These are phyloP conservation scores for Paracyprichromis sp. DNA, from an alignment of 2,113 vertebrate genomes.

Conservation along the genomic window DNA sequence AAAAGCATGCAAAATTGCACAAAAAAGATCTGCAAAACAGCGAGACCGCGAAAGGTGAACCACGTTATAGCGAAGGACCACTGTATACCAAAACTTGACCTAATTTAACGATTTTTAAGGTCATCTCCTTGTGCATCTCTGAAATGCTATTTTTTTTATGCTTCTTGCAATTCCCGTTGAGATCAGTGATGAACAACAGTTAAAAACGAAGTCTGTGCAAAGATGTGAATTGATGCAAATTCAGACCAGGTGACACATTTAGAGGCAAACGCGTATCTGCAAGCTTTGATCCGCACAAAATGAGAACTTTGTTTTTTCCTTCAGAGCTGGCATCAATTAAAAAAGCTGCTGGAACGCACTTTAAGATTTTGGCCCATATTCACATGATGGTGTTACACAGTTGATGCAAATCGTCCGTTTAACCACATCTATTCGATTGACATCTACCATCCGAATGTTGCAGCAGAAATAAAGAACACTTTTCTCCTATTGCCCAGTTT, in stretches of 20 bases:
- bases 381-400: not conserved
- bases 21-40: not conserved
- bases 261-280: rapidly evolving
- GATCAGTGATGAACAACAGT: rapidly evolving
- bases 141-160: not conserved
- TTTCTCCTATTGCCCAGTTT: not conserved
- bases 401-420: not conserved
- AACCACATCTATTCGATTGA: not conserved
- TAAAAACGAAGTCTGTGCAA: not conserved
- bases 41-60: rapidly evolving
- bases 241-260: not conserved
- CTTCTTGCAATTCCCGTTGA: rapidly evolving
- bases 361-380: not conserved
- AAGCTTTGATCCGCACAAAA: not conserved
- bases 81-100: not conserved
- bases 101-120: not conserved
- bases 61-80: rapidly evolving
- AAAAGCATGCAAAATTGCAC: not conserved
- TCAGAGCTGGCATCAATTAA: not conserved
- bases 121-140: not conserved
- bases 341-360: not conserved
- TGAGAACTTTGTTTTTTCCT: not conserved
- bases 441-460: not conserved
- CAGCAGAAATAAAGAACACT: not conserved
- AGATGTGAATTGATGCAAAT: not conserved